Conservation (phyloP, 2,797 vertebrate genomes). For the Acropternis orthonyx region DNA sequence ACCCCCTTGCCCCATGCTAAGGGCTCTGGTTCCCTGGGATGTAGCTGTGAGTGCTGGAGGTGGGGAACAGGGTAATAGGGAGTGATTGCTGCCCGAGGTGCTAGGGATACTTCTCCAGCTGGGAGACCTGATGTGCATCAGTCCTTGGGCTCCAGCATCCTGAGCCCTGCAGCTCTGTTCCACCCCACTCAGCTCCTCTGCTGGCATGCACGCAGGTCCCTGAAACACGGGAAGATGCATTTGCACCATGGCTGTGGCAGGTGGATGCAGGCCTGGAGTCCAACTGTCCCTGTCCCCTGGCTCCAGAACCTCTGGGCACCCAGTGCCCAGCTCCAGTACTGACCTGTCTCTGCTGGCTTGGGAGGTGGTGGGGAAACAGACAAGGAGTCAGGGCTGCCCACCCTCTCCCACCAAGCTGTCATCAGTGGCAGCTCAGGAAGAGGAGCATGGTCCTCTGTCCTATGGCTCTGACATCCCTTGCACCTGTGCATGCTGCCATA, state of each 20-base stretch:
- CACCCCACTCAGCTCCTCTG: not conserved
- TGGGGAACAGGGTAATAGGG: no score
- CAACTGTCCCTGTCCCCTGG: not conserved
- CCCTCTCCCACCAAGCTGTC: not conserved
- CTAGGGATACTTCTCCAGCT: not conserved
- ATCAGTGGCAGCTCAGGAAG: not conserved
- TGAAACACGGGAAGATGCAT: not conserved
- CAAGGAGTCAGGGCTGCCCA: not conserved
- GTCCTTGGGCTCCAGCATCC: not conserved
- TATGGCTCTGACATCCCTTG: accelerated
- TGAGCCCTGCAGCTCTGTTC: not conserved
- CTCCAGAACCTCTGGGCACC: not conserved
- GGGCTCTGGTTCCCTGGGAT: not conserved
- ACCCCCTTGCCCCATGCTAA: accelerated
- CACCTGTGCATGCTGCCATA: not conserved
- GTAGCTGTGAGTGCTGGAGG: not conserved
- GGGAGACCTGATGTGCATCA: not conserved
- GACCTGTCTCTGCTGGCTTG: not conserved
- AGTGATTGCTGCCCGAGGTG: not conserved
- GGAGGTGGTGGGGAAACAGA: not conserved
- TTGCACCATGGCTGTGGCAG: not conserved
- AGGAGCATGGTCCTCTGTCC: not conserved
- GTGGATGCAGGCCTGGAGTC: not conserved
- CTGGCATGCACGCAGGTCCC: accelerated
- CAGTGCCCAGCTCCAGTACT: not conserved